Conservation (phyloP, 2,888 invertebrate species). For the Parelbella ahira region DNA sequence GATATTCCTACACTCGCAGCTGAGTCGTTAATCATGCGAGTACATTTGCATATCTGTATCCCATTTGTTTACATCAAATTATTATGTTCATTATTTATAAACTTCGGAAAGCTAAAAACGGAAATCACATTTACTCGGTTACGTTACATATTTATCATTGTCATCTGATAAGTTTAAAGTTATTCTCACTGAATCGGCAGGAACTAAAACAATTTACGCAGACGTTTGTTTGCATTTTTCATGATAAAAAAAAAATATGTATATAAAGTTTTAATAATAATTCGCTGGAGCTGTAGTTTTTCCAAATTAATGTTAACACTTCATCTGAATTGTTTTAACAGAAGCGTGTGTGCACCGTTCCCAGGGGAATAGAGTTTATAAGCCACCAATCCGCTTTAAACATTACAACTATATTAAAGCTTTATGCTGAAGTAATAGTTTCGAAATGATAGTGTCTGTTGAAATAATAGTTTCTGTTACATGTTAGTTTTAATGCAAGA, state of each 20-base stretch:
- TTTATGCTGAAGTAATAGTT: too few species aligned
- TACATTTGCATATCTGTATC: conserved; percentile 14
- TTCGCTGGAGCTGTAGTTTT: too few species aligned
- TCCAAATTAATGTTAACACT: too few species aligned
- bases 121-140: background rate
- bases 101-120: conserved; percentile 2
- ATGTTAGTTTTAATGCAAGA: too few species aligned
- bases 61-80: conserved; percentile 8
- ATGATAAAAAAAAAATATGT: too few species aligned
- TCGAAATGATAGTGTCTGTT: too few species aligned
- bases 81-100: conserved; percentile 1
- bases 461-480: too few species aligned
- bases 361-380: background rate
- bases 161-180: background rate
- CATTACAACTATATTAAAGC: too few species aligned
- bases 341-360: background rate
- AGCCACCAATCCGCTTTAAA: too few species aligned
- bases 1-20: conserved; percentile 16
- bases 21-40: conserved; percentile 19
- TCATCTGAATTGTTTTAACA: background rate
- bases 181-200: background rate
- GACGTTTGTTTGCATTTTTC: too few species aligned
- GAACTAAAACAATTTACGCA: too few species aligned
- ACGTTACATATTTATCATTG: background rate
- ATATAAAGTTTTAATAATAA: too few species aligned